Percentiles rank a stretch among this genome's conserved stretches.
Evolutionary conservation across 1,140 invertebrate genomes (phyloP).

Genomic region (Copidosoma floridanum): DNA sequence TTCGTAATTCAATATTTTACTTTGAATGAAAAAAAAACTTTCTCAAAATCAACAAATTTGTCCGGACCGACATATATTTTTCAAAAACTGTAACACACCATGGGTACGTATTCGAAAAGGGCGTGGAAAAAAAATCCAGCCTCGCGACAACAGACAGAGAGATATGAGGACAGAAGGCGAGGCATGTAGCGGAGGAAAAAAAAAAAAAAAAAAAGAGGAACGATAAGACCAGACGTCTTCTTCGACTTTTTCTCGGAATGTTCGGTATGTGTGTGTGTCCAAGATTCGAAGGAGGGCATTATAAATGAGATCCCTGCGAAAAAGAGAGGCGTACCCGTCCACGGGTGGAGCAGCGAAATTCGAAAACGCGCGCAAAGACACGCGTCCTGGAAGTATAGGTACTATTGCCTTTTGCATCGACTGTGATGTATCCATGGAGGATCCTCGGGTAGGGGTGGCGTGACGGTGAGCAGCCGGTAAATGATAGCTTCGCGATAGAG

Average conservation of each 20-base stretch:
- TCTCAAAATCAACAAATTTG: no score
- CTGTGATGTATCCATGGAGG: slow-evolving; percentile 22
- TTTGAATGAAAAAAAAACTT: no score
- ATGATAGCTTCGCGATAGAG: slow-evolving; percentile 16
- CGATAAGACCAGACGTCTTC: background rate
- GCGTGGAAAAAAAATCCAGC: background rate
- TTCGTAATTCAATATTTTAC: no score
- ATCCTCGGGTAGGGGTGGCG: slow-evolving; percentile 11
- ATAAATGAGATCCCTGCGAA: slow-evolving; percentile 36
- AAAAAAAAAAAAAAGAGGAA: background rate
- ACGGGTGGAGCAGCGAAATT: slow-evolving; percentile 1
- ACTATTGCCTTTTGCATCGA: background rate
- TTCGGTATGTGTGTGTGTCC: background rate
- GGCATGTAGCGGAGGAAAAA: background rate
- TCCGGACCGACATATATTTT: no score
- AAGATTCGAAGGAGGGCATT: slow-evolving; percentile 34
- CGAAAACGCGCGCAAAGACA: background rate
- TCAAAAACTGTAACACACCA: no score
- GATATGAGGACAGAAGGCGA: background rate
- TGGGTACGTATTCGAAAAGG: no score
- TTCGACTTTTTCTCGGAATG: slow-evolving; percentile 22
- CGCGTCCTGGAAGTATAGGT: no score
- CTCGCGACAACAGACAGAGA: background rate
- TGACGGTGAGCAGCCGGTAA: slow-evolving; percentile 25
- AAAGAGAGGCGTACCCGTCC: slow-evolving; percentile 6